These are phyloP conservation scores for Saccostrea echinata DNA, from an alignment of 1,140 invertebrate species.

Conservation along the genomic window DNA sequence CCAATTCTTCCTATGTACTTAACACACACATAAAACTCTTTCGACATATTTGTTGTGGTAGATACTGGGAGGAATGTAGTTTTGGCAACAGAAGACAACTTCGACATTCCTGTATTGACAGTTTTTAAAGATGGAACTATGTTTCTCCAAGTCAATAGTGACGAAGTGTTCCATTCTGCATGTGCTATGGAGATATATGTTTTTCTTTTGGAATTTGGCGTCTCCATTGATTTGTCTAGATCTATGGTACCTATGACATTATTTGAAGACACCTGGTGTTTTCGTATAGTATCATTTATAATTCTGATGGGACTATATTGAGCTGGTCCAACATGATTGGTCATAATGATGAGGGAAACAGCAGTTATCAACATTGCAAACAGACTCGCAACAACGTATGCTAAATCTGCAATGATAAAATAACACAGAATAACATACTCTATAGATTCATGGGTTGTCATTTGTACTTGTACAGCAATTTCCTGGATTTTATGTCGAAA, in stretches of 20 bases:
- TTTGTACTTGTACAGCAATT: no score
- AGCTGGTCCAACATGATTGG: not conserved
- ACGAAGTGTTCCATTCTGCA: not conserved
- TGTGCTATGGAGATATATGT: not conserved
- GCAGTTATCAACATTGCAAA: not conserved
- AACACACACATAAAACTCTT: slow-evolving; percentile 23
- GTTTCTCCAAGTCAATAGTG: no score
- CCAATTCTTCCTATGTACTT: slow-evolving; percentile 55
- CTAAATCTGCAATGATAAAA: not conserved
- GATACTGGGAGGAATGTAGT: no score
- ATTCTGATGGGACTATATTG: not conserved
- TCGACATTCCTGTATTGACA: not conserved
- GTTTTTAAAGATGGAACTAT: no score
- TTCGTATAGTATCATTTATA: not conserved
- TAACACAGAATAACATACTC: no score
- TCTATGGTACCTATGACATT: not conserved
- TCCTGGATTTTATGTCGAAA: no score
- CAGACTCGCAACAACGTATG: no score
- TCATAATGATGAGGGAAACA: not conserved
- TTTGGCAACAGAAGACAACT: no score
- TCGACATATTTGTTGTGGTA: no score
- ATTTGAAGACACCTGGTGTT: not conserved
- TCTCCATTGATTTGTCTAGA: not conserved
- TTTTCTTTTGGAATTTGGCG: not conserved
- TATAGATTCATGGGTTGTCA: no score